Base-by-base conservation (phyloP, 1,140 invertebrate genomes). In the Anoplophora glabripennis region DNA sequence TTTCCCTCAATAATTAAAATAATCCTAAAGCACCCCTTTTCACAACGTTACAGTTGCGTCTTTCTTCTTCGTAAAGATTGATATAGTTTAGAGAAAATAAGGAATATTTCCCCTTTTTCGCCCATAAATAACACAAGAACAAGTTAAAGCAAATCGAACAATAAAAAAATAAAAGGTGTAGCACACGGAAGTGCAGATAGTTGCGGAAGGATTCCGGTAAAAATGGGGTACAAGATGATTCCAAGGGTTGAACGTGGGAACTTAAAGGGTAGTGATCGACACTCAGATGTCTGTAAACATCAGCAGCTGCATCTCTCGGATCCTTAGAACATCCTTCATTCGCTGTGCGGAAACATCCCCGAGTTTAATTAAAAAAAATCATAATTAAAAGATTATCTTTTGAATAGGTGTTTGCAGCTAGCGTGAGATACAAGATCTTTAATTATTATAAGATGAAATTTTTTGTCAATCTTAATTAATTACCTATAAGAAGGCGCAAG, bases 141-240 rank as follows among this genome's bases (percentile, higher is more conserved):
- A n/a, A 40, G 11, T 40, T 14, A 40, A n/a, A 40, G 11, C 8
- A 40, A 40, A 40, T 40, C 11, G 11, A 40, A 40, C 14, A 40
- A 40, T 11, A 40, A 40, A 40, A 11, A 40, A 40, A 11, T 41
- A 10, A 60, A 55, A 45, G 41, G 58, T 60, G 52, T 53, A 59
- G 41, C 35, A 40, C 55, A 49, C 55, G 55, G 55, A 58, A 62
- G 60, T 48, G 49, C 47, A 62, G 60, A 62, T 62, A 62, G 35
- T 58, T 62, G 55, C 55, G 48, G 60, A 57, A 58, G 48, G 60
- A 62, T 62, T 57, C 60, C 49, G 59, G 59, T 61, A 61, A 61
- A 52, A 52, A 52, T 52, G 21, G 49, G 49, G 49, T 37, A 52
- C 37, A 28, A 3, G 21, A 52, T 52, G 40, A 40, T 35, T 52